Conservation (phyloP, 2,113 vertebrate genomes). For the Paramormyrops kingsleyae region DNA sequence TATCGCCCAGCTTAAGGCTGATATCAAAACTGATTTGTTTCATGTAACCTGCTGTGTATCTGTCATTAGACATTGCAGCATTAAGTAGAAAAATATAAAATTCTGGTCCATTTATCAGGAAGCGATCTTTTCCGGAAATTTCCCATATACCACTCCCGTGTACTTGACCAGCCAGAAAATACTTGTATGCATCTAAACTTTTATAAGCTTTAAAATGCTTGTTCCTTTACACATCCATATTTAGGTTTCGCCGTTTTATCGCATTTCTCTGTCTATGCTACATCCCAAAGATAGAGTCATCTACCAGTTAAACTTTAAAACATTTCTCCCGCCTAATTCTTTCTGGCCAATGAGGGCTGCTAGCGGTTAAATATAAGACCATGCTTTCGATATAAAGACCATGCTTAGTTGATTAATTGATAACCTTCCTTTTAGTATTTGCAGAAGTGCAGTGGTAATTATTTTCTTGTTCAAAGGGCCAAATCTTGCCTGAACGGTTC, state of each 20-base stretch:
- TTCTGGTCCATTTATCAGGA: not conserved
- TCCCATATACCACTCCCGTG: not conserved
- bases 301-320: not conserved
- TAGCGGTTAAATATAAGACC: not conserved
- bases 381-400: not conserved
- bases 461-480: not conserved
- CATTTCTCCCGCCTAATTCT: not conserved
- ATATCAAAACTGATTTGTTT: not conserved
- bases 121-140: not conserved
- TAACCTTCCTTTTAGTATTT: not conserved
- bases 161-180: not conserved
- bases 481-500: not conserved
- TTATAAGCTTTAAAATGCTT: not conserved
- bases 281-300: not conserved
- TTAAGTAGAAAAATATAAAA: not conserved
- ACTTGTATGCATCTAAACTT: not conserved
- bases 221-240: not conserved
- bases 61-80: not conserved
- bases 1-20: not conserved
- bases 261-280: not conserved
- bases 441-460: not conserved
- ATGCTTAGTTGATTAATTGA: not conserved
- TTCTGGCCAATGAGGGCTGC: not conserved
- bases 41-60: not conserved
- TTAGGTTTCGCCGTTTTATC: not conserved